A percentile compares a stretch with the other conserved stretches of the same genome.
Evolutionary conservation across 2,888 invertebrate species (phyloP).

Genomic region (Julus scandinavius): DNA sequence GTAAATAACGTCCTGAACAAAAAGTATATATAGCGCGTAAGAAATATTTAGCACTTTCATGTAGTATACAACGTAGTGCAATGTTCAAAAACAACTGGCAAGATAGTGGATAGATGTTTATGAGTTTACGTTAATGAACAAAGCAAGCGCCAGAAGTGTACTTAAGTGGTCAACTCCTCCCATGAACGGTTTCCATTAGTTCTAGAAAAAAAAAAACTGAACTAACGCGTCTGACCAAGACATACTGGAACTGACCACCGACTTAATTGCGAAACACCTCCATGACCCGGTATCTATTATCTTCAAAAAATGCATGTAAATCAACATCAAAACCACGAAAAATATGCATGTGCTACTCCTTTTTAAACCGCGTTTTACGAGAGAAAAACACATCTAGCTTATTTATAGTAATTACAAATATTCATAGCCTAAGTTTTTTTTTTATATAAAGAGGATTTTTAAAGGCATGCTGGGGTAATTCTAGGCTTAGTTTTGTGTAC

Average conservation of each 20-base stretch:
- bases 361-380: too few relatives aligned
- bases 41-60: neutral
- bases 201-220: neutral
- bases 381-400: too few relatives aligned
- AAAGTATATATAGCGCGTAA: neutral
- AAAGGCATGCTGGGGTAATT: too few relatives aligned
- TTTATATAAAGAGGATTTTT: too few relatives aligned
- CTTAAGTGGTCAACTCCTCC: neutral
- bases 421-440: too few relatives aligned
- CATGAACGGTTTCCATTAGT: slow-evolving; percentile 8
- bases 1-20: too few relatives aligned
- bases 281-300: neutral
- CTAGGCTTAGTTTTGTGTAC: too few relatives aligned
- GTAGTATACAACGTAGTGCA: neutral
- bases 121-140: slow-evolving; percentile 22
- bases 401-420: too few relatives aligned
- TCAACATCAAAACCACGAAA: neutral
- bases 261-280: slow-evolving; percentile 34
- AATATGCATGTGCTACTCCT: neutral
- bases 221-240: neutral
- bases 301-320: neutral
- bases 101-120: neutral
- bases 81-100: neutral
- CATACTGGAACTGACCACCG: neutral
- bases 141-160: slow-evolving; percentile 17